phyloP scores from a whole-genome alignment of 2,797 vertebrate genomes.

The Smutsia gigantea region DNA sequence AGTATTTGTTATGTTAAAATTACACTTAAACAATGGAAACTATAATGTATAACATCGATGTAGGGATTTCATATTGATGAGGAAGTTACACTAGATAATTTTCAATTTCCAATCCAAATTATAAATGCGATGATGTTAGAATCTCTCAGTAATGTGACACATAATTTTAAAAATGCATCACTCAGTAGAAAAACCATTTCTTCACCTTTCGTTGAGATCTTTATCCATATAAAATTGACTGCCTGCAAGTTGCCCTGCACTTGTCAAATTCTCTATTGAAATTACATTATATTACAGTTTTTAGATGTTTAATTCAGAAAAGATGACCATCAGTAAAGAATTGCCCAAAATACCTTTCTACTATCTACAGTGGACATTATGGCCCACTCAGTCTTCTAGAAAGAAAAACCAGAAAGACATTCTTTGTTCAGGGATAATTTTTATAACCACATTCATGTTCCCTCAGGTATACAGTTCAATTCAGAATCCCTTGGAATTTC shows the following conservation, averaged over 20 bases:
- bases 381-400: background rate
- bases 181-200: background rate
- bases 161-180: background rate
- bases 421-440: background rate
- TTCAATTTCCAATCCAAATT: slow-evolving; percentile 36
- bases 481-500: background rate
- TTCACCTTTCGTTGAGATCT: background rate
- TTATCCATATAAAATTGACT: background rate
- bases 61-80: background rate
- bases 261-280: background rate
- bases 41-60: background rate
- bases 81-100: background rate
- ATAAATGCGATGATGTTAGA: background rate
- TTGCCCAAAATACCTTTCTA: background rate
- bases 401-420: background rate
- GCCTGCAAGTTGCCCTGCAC: background rate
- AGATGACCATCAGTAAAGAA: background rate
- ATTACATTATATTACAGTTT: background rate
- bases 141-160: background rate
- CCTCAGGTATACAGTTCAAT: background rate
- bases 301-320: background rate
- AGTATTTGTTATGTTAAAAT: background rate
- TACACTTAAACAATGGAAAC: background rate
- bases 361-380: background rate
- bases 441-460: background rate